Base-by-base conservation (phyloP, 1,140 invertebrate genomes). In the Mesaphorura yosii region DNA sequence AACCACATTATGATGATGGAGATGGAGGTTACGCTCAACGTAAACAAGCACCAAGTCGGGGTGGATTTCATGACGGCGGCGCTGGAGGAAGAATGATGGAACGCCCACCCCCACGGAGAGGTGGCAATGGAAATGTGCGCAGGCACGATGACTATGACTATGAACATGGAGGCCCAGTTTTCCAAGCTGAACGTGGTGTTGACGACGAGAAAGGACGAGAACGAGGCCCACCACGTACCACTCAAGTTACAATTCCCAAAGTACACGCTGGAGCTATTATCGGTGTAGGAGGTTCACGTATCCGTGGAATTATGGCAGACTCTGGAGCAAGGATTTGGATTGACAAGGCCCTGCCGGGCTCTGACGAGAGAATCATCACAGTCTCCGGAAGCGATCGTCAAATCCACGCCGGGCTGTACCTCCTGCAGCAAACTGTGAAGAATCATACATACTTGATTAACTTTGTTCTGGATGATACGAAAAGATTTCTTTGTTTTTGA, bases 261-360 rank as follows among this genome's bases (percentile, higher is more conserved):
- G 88, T 92, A 87, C 73, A 94, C 71, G 92, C 91, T 59, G 93
- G 93, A 57, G 92, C 93, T 55, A 96, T 98, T 60, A 98, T 98
- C 70, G 93, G 93, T 56, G 94, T 94, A 70, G 88, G 88, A 60
- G 93, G 91, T 17, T 81, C 82, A 26, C 78, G 92, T 59, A 97
- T 98, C 64, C 81, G 89, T 50, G 88, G 90, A 72, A 93, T 97
- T 52, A 78, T 92, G 48, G 79, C 83, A 39, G 88, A 95, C 66
- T 93, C 90, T 55, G 87, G 87, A 63, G 92, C 92, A 22, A 83
- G 83, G 59, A 95, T 98, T 57, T 90, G 87, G 53, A 96, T 98
- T 67, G 91, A 94, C 65, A 87, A 93, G 68, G 85, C 88, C 7
- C 70, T 88, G 64, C 82, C 82, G 20, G 89, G 89, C 44, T 86